Percentiles rank a stretch among this genome's conserved stretches.
Evolutionary conservation across 1,140 invertebrate species (phyloP).

Genomic region (Aricia agestis): DNA sequence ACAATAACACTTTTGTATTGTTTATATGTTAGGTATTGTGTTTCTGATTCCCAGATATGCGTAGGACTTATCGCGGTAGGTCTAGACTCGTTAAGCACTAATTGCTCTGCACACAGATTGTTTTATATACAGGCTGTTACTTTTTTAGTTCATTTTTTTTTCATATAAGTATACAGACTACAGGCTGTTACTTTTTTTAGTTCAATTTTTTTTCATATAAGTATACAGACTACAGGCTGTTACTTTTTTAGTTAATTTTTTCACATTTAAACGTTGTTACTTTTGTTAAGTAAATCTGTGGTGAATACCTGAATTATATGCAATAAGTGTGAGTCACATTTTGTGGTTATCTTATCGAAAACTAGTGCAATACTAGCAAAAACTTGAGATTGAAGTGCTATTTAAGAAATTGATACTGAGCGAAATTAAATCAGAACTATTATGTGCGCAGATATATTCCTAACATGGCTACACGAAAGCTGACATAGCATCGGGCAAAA

Average conservation of each 20-base stretch:
- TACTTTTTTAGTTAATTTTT: neutral
- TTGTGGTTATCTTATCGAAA: too few relatives aligned
- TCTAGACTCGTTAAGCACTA: slow-evolving; percentile 19
- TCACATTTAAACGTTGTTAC: too few relatives aligned
- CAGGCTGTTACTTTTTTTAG: neutral
- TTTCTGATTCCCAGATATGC: slow-evolving; percentile 63
- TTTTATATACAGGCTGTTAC: neutral
- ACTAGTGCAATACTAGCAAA: neutral
- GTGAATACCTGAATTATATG: too few relatives aligned
- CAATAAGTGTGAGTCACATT: too few relatives aligned
- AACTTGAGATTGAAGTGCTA: too few relatives aligned
- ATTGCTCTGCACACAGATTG: slow-evolving; percentile 3
- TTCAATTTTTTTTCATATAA: too few relatives aligned
- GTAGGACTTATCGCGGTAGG: slow-evolving; percentile 21
- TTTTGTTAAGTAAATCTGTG: too few relatives aligned
- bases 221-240: neutral
- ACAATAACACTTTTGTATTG: slow-evolving; percentile 52
- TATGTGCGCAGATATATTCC: neutral
- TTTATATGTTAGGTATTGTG: slow-evolving; percentile 47
- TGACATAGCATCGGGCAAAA: slow-evolving; percentile 32
- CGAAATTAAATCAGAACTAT: neutral
- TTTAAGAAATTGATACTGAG: neutral
- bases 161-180: too few relatives aligned
- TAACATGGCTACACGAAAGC: slow-evolving; percentile 27
- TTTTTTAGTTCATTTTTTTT: neutral